phyloP scores from a whole-genome alignment of 2,797 vertebrate species.

The Pseudomugil gertrudae region DNA sequence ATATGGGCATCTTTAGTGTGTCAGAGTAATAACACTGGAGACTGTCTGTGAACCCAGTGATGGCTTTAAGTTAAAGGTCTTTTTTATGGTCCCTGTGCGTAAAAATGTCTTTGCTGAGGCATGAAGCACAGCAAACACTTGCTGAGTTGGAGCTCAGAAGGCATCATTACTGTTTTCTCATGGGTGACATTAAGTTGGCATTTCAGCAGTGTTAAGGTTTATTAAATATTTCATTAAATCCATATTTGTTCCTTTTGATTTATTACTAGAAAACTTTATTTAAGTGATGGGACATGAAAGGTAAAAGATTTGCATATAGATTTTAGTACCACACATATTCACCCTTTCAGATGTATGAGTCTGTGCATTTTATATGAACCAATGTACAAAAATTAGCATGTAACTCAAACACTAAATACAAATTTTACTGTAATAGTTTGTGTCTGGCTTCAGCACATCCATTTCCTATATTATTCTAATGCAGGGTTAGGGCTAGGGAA shows the following conservation, averaged over 20 bases:
- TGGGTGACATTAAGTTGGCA: slow-evolving; percentile 62
- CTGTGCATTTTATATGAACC: not conserved
- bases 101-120: slow-evolving; percentile 63
- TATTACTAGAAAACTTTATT: slow-evolving; percentile 44
- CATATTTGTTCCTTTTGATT: slow-evolving; percentile 67
- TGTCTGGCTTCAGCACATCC: not conserved
- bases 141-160: slow-evolving; percentile 45
- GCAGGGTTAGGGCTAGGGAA: too few species aligned
- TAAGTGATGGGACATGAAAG: slow-evolving; percentile 24
- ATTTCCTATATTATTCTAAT: too few species aligned
- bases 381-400: slow-evolving; percentile 1
- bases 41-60: slow-evolving; percentile 40
- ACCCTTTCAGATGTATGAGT: not conserved
- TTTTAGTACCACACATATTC: not conserved
- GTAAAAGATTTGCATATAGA: slow-evolving; percentile 7
- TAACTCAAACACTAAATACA: not conserved
- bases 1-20: slow-evolving; percentile 43
- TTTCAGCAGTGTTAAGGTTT: slow-evolving; percentile 62
- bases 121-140: slow-evolving; percentile 52
- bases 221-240: slow-evolving; percentile 63
- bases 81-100: slow-evolving; percentile 46
- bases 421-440: not conserved
- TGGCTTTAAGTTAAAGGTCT: slow-evolving; percentile 60
- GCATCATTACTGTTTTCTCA: slow-evolving; percentile 48
- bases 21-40: slow-evolving; percentile 37